Evolutionary conservation across 1,140 invertebrate genomes (phyloP), one percentile per base, ranked within the genome.

Genomic region (Solen grandis): DNA sequence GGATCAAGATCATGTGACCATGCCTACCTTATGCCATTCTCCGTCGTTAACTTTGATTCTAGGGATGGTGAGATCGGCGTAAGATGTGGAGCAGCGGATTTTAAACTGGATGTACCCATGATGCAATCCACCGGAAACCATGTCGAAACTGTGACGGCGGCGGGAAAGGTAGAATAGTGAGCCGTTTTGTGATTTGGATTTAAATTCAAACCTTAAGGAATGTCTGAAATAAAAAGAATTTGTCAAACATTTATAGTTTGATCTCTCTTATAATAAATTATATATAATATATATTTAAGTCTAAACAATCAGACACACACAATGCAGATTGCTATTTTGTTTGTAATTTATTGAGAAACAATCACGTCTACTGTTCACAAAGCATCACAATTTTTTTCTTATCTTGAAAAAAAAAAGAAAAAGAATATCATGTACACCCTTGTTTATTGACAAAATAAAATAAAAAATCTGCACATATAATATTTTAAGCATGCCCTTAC

Each of bases 11-110:
- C n/a, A n/a, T 41, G n/a, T n/a, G n/a, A n/a, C n/a, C n/a, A n/a
- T 22, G 66, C 74, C 50, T 83, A 78, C 81, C 41, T 31, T 83
- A 60, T 83, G 81, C 81, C 81, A 83, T 50, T 78, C 68, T 0
- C 68, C 81, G 54, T 83, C 75, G 38, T 83, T 62, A 0, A 73
- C 81, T 8, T 36, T 27, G 33, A 46, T 22, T 13, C 31, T 46
- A 0, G 81, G 81, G 16, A 83, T 73, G 2, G 68, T 78, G 13
- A 83, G 59, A 31, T 76, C 74, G 19, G 68, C 81, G 35, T 78
- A 66, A 5, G 74, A 70, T 29, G 60, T 57, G 19, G 50, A 72
- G 33, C 81, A 83, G 16, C 81, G 74, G 16, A 83, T 73, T 16
- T 72, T 78, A 29, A 77, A 83, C 22, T 78, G 59, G 16, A 79